Evolutionary conservation across 2,113 vertebrate species (phyloP).

Genomic region (Dendrocopos noguchii): DNA sequence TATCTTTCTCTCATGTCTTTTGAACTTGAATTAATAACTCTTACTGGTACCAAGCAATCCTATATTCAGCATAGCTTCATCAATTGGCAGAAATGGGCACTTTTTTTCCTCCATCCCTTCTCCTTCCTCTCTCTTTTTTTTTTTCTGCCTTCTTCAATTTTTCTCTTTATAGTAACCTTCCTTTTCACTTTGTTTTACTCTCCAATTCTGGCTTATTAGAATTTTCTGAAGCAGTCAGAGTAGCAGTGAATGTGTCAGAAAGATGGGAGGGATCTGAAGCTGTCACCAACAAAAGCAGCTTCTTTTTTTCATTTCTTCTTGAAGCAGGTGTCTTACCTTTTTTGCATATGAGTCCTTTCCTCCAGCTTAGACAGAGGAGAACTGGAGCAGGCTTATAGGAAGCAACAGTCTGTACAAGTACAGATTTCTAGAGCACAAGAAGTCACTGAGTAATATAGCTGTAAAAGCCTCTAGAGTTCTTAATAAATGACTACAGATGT

Average conservation of each 20-base stretch:
- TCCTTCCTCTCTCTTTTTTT: not conserved
- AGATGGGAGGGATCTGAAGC: not conserved
- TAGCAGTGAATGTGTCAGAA: not conserved
- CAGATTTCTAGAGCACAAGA: not conserved
- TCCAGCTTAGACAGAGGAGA: not conserved
- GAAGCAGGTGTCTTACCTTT: not conserved
- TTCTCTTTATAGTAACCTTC: not conserved
- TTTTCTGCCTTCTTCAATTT: not conserved
- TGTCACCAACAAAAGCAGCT: not conserved
- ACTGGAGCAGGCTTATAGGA: not conserved
- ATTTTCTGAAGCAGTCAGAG: not conserved
- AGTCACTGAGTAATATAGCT: not conserved
- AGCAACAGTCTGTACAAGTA: not conserved
- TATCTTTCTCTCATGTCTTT: not conserved
- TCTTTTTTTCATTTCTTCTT: not conserved
- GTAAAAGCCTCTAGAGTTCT: not conserved
- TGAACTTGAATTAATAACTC: not conserved
- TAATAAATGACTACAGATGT: slow-evolving; percentile 4
- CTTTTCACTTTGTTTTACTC: not conserved
- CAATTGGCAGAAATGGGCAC: not conserved
- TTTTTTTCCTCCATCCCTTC: not conserved
- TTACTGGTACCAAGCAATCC: not conserved
- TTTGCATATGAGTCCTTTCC: not conserved
- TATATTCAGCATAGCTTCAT: not conserved
- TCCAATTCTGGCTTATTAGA: not conserved